Conservation (phyloP, 2,888 invertebrate species). For the Lepidochrysops patricia region DNA sequence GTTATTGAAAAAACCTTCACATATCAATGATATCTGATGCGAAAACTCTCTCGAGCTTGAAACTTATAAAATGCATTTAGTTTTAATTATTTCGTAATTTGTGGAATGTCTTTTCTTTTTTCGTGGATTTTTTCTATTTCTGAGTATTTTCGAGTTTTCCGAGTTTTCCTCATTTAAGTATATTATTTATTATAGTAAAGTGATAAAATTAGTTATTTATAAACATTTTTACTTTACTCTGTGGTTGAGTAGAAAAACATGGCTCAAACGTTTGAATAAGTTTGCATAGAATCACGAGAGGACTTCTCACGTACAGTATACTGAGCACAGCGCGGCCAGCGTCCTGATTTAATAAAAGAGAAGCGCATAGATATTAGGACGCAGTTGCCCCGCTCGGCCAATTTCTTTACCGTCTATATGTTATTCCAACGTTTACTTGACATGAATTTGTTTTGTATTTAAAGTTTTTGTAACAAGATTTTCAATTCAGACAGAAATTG, state of each 20-base stretch:
- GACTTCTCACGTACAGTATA: slow-evolving; percentile 40
- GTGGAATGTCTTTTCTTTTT: too few relatives aligned
- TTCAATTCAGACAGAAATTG: background rate
- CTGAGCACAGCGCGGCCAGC: slow-evolving; percentile 32
- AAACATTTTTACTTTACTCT: too few relatives aligned
- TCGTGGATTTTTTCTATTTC: too few relatives aligned
- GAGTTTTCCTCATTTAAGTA: too few relatives aligned
- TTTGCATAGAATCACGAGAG: slow-evolving; percentile 62
- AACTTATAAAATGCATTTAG: too few relatives aligned
- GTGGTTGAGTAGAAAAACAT: slow-evolving; percentile 28
- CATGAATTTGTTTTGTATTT: slow-evolving; percentile 21
- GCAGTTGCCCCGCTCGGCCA: slow-evolving; percentile 28
- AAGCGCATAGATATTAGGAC: slow-evolving; percentile 39
- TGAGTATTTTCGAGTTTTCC: too few relatives aligned
- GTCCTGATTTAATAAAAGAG: slow-evolving; percentile 65
- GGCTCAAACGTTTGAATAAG: slow-evolving; percentile 57
- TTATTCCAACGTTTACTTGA: slow-evolving; percentile 33
- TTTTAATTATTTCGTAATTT: background rate
- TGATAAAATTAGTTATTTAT: too few relatives aligned
- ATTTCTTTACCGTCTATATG: slow-evolving; percentile 31
- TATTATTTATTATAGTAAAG: too few relatives aligned
- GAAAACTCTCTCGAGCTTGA: background rate
- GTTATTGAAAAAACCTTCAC: slow-evolving; percentile 11
- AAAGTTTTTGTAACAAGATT: background rate
- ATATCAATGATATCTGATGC: background rate